These are phyloP conservation scores for Iguana delicatissima DNA, from an alignment of 2,797 vertebrate species.

Conservation along the genomic window DNA sequence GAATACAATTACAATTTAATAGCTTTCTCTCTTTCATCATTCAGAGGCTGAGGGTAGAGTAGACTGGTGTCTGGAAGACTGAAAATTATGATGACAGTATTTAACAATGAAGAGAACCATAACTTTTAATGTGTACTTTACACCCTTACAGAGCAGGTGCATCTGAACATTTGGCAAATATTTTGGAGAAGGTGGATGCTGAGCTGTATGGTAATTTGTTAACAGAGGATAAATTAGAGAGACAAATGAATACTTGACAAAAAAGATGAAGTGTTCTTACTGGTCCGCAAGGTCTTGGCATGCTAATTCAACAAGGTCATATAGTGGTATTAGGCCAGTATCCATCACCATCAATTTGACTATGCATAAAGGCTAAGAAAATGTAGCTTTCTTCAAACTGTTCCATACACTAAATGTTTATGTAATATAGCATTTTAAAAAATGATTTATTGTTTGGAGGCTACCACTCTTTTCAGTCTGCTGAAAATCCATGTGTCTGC, in stretches of 20 bases:
- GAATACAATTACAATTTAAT: background rate
- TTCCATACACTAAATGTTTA: background rate
- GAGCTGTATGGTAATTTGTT: conserved; percentile 1
- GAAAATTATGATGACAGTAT: background rate
- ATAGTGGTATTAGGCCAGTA: background rate
- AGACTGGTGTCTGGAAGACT: background rate
- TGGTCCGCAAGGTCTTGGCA: background rate
- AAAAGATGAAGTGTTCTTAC: background rate
- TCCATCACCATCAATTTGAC: background rate
- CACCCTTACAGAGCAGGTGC: background rate
- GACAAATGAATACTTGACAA: background rate
- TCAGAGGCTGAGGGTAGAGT: background rate
- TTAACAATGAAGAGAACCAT: background rate
- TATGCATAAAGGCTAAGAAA: background rate
- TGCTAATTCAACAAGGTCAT: conserved; percentile 11
- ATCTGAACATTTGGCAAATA: background rate
- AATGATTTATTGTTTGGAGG: conserved; percentile 11
- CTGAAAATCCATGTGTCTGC: conserved; percentile 32
- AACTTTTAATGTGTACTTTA: background rate
- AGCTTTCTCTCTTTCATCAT: background rate
- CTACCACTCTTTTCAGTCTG: background rate
- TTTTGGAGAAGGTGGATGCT: background rate
- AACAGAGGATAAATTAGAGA: background rate
- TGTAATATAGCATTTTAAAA: conserved; percentile 15
- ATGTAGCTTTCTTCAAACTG: background rate